Conservation (phyloP, 2,888 invertebrate species). For the Liopterus haemorrhoidalis region DNA sequence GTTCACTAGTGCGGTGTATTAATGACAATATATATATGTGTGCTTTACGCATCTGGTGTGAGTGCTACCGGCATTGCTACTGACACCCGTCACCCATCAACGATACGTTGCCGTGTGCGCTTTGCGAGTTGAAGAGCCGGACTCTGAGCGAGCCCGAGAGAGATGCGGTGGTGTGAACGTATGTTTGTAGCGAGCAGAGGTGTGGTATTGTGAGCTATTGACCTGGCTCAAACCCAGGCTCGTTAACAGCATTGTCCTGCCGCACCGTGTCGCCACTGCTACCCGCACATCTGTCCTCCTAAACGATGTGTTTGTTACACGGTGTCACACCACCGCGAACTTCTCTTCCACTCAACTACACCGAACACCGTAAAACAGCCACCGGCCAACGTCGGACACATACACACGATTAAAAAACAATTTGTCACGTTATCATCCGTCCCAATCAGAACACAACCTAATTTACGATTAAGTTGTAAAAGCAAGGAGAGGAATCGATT, state of each 20-base stretch:
- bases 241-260: constrained; percentile 43
- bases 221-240: constrained; percentile 37
- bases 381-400: not conserved
- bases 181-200: constrained; percentile 12
- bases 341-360: constrained; percentile 3
- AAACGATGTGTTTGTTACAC: constrained; percentile 39
- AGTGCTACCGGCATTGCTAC: too few relatives aligned
- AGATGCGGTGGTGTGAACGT: constrained; percentile 1
- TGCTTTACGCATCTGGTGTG: too few relatives aligned
- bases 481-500: constrained; percentile 26
- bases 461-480: constrained; percentile 37
- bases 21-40: too few relatives aligned
- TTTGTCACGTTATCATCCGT: constrained; percentile 31
- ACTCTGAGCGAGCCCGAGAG: constrained; percentile 7
- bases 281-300: constrained; percentile 41
- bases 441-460: constrained; percentile 31
- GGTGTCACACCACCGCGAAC: not conserved
- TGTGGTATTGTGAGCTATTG: constrained; percentile 20
- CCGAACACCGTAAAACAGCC: not conserved
- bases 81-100: too few relatives aligned
- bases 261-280: constrained; percentile 18
- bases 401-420: constrained; percentile 32
- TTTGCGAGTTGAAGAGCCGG: constrained; percentile 18
- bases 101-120: constrained; percentile 6
- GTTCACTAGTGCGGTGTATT: too few relatives aligned